phyloP scores from a whole-genome alignment of 2,113 vertebrate genomes.

The Hippotragus niger region DNA sequence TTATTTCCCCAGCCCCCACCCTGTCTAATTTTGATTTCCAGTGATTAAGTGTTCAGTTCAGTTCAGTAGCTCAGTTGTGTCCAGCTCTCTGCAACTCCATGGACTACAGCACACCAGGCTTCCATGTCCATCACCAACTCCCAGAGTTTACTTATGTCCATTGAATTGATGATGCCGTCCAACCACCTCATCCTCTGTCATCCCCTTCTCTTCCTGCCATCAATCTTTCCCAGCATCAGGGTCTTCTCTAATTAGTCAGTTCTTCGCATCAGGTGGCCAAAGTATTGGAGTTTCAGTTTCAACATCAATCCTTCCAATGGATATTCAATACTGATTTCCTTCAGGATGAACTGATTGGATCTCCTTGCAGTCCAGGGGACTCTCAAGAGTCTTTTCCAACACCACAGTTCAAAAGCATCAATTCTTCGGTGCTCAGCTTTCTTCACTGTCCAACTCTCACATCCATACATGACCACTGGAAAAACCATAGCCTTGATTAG shows the following conservation, averaged over 20 bases:
- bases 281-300: not conserved
- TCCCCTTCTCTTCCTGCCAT: not conserved
- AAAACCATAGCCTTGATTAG: not conserved
- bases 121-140: not conserved
- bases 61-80: not conserved
- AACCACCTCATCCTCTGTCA: accelerated
- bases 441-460: not conserved
- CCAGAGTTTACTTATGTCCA: not conserved
- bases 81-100: not conserved
- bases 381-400: not conserved
- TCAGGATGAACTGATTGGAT: not conserved
- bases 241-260: not conserved
- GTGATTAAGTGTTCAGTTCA: not conserved
- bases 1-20: not conserved
- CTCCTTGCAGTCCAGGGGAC: not conserved
- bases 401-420: not conserved
- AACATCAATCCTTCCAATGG: not conserved
- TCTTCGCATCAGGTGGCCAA: not conserved
- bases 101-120: not conserved
- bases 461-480: not conserved
- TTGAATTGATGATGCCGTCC: not conserved
- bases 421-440: not conserved
- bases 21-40: not conserved
- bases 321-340: not conserved
- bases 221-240: not conserved